Base-by-base conservation (phyloP, 2,113 vertebrate genomes). In the Lepisosteus osseus region DNA sequence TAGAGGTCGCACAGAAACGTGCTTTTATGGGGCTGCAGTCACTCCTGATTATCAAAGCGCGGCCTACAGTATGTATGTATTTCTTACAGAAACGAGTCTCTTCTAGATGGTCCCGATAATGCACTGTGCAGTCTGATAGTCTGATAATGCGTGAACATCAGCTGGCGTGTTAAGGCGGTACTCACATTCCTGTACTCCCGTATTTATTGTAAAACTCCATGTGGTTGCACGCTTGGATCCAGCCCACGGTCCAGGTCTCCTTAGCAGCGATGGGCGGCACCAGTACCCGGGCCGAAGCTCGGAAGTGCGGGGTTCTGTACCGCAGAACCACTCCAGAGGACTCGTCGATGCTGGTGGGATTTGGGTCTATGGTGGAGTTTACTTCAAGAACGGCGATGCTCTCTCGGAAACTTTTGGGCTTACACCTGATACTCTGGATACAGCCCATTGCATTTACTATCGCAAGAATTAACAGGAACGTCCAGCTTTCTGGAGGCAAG, bases 181-280 rank as follows among this genome's bases (percentile, higher is more conserved):
- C 97, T 99, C 82, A 99, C 97, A 96, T 97, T 81, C 97, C 97
- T 84, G 94, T 95, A 8, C 93, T 91, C 66, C 96, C 96, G 0
- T 99, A 99, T 61, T 94, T 93, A 78, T 99, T 99, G 92, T 95
- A 95, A 82, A 99, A 99, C 85, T 98, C 95, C 97, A 99, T 99
- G 88, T 98, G 95, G 86, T 95, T 98, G 80, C 97, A 99, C 0
- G 97, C 96, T 86, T 99, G 97, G 61, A 99, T 99, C 97, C 97
- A 99, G 72, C 97, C 97, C 54, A 99, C 93, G 3, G 94, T 92
- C 97, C 97, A 99, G 9, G 95, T 98, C 90, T 99, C 97, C 74
- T 94, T 95, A 62, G 84, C 89, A 85, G 95, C 86, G 13, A 98
- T 86, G 3, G 96, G 94, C 0, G 96, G 96, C 85, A 99, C 94